Conservation (phyloP, 2,797 vertebrate genomes). For the Hylomyscus alleni region DNA sequence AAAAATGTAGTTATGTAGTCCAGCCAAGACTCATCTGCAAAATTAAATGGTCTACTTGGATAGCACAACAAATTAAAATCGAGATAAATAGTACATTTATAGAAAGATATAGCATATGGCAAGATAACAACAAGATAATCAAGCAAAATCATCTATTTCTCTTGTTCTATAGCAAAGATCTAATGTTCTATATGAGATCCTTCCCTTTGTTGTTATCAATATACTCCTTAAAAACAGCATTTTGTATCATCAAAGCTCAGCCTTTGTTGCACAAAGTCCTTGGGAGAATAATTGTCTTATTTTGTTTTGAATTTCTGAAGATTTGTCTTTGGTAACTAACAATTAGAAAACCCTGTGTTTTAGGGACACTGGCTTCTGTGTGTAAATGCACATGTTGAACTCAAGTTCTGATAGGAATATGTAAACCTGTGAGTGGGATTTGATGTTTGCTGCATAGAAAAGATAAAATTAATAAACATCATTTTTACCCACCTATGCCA, state of each 20-base stretch:
- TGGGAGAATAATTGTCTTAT: background rate
- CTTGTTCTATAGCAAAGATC: background rate
- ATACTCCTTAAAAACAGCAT: background rate
- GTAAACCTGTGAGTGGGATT: background rate
- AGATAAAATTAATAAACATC: background rate
- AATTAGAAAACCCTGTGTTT: background rate
- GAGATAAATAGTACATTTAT: background rate
- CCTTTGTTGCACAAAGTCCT: background rate
- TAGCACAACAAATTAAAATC: background rate
- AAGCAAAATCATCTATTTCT: background rate
- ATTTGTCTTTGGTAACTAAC: background rate
- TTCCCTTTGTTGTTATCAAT: background rate
- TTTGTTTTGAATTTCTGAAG: background rate
- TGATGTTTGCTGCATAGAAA: background rate
- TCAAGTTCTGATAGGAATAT: background rate
- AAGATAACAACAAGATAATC: background rate
- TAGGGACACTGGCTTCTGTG: background rate
- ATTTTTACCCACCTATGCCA: background rate
- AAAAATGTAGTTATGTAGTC: background rate
- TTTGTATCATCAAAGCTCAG: background rate
- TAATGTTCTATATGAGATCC: background rate
- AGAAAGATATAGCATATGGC: background rate
- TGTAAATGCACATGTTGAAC: background rate
- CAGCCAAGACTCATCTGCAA: background rate
- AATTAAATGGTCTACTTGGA: background rate